Base-by-base conservation (phyloP, 2,113 vertebrate species). In the Peromyscus californicus region DNA sequence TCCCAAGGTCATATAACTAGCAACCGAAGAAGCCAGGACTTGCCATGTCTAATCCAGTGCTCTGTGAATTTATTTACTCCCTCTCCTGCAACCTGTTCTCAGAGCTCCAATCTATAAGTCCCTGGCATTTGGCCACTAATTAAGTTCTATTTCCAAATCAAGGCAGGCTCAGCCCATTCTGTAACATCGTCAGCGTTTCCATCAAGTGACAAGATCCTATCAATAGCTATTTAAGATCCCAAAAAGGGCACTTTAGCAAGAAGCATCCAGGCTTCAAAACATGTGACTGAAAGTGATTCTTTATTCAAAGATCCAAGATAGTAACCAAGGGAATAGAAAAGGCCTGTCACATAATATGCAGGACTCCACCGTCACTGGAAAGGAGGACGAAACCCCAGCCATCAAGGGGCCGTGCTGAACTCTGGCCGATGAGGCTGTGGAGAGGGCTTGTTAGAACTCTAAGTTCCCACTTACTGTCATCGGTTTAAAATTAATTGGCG, bases 401-500 rank as follows among this genome's bases (percentile, higher is more conserved):
- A 69, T 8, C 31, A 29, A 45, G 65, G 63, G 13, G 61, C 45
- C 15, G 1, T 3, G 24, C 0, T 11, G 59, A n/a, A 31, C 0
- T 0, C 33, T 10, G 12, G 98, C 92, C 9, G 16, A 82, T 90
- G 79, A 42, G 97, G 96, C 86, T 61, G 51, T 21, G 72, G 48
- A 61, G 96, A 90, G 12, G 93, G 93, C 59, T 76, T 97, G 97
- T 91, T 96, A 98, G 96, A 97, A 83, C 82, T 89, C 92, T 94
- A 96, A 95, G 8, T 39, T 97, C 97, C 96, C 92, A 91, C 96
- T 98, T 98, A 95, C 96, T 98, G 90, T 95, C 97, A 98, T 97
- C 97, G 22, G 78, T 97, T 98, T 95, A 94, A 97, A 97, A 97
- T 97, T 98, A 98, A 98, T 98, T 96, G 92, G 61, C 82, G 97